Base-by-base conservation (phyloP, 2,113 vertebrate genomes). In the Lagopus leucura region DNA sequence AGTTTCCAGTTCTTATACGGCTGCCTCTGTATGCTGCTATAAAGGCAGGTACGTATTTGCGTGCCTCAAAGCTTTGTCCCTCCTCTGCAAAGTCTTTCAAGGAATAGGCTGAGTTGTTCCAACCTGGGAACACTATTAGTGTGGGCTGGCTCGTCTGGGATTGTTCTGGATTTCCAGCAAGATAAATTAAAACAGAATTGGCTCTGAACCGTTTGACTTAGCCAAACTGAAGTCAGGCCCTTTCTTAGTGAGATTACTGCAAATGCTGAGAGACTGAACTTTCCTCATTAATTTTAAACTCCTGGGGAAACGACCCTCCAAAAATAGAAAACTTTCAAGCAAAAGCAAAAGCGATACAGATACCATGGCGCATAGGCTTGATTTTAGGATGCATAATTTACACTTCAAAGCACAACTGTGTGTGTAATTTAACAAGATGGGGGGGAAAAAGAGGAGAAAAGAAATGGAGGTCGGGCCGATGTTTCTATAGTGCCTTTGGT, bases 11-110 rank as follows among this genome's bases (percentile, higher is more conserved):
- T 52, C 99, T 99, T 32, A 98, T 97, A 10, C 98, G 98, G 24
- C 58, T 99, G 85, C 99, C 99, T 0, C 97, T 99, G 28, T 99
- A 99, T 0, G 99, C 99, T 2, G 98, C 99, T 17, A 98, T 98
- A 54, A 98, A 97, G 89, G 98, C 98, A 97, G 99, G 99, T 99
- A 95, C 3, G 97, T 95, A 21, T 54, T 7, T 38, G 22, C 40
- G 19, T 8, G 38, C 24, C 48, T 18, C 48, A 22, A 32, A 3
- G 2, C 38, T 34, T 21, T 34, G 6, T 7, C 43, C 30, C 34
- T 57, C n/a, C 81, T 40, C 82, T 82, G 54, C 50, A n/a, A 3
- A 9, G 1, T 11, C 30, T 73, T 92, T 32, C 67, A 52, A 48
- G 87, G 70, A 58, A 20, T 21, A 18, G 38, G 8, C 30, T 7